phyloP scores from a whole-genome alignment of 1,140 invertebrate species.

The Ooceraea biroi region DNA sequence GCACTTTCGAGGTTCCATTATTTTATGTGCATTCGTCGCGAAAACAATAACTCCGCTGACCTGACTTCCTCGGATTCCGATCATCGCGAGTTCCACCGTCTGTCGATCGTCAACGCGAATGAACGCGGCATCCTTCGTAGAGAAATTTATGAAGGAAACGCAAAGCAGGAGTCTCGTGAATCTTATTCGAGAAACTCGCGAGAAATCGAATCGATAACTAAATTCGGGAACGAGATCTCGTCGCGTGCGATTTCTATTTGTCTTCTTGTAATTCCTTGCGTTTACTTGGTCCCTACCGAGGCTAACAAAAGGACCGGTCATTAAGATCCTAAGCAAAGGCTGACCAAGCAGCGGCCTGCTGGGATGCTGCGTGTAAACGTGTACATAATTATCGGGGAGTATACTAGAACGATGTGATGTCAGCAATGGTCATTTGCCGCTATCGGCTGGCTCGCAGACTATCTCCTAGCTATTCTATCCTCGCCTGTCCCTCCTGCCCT shows the following conservation, averaged over 20 bases:
- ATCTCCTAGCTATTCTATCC: constrained; percentile 75
- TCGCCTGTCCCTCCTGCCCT: constrained; percentile 65
- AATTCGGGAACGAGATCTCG: neutral
- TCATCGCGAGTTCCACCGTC: constrained; percentile 27
- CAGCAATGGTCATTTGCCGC: constrained; percentile 80
- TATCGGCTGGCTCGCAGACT: constrained; percentile 75
- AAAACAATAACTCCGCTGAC: constrained; percentile 81
- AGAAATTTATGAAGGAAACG: neutral
- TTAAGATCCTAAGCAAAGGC: constrained; percentile 83
- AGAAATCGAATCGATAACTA: neutral
- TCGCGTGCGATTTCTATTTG: neutral
- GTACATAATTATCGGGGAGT: constrained; percentile 80
- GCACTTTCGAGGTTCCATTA: constrained; percentile 83
- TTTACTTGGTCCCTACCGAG: constrained; percentile 26
- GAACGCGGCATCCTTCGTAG: neutral
- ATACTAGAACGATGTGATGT: constrained; percentile 75
- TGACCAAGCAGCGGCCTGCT: constrained; percentile 77
- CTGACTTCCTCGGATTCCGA: constrained; percentile 66
- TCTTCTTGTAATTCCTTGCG: neutral
- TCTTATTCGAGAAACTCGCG: neutral
- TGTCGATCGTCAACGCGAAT: neutral
- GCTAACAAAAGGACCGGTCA: constrained; percentile 60
- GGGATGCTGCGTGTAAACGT: constrained; percentile 72
- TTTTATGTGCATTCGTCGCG: constrained; percentile 84
- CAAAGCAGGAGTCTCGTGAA: neutral